These are phyloP conservation scores for Ylistrum balloti DNA, from an alignment of 1,140 invertebrate species.

Conservation along the genomic window DNA sequence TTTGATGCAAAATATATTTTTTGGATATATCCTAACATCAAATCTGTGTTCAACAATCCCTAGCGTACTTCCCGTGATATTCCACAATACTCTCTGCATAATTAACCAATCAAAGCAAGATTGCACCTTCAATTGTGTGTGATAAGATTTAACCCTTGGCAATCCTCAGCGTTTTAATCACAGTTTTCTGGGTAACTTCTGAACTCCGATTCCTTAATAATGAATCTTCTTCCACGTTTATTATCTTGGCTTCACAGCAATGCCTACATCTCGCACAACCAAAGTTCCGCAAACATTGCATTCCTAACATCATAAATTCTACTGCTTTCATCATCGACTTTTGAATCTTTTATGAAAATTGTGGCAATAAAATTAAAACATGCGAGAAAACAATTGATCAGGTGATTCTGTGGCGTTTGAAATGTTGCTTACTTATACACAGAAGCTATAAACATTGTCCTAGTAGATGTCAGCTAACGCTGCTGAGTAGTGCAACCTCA, in stretches of 20 bases:
- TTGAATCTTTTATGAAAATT: constrained; percentile 36
- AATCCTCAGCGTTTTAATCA: constrained; percentile 26
- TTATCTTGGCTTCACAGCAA: neutral
- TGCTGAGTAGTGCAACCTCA: neutral
- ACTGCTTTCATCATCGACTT: constrained; percentile 24
- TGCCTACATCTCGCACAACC: neutral
- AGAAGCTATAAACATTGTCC: neutral
- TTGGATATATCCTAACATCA: neutral
- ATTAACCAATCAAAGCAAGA: constrained; percentile 27
- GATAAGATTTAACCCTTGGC: constrained; percentile 31
- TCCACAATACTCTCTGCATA: constrained; percentile 31
- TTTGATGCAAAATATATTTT: neutral
- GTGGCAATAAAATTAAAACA: constrained; percentile 34
- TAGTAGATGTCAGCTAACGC: neutral
- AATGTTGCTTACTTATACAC: constrained; percentile 15
- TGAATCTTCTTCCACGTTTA: neutral
- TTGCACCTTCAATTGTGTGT: constrained; percentile 15
- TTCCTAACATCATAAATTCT: constrained; percentile 10
- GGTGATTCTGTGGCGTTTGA: neutral
- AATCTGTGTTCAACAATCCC: neutral
- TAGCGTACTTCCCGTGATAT: neutral
- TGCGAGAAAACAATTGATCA: constrained; percentile 28
- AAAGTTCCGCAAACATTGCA: neutral
- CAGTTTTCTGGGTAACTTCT: neutral
- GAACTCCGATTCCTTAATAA: neutral